phyloP scores from a whole-genome alignment of 2,888 invertebrate genomes.

The Lissonota sp. region DNA sequence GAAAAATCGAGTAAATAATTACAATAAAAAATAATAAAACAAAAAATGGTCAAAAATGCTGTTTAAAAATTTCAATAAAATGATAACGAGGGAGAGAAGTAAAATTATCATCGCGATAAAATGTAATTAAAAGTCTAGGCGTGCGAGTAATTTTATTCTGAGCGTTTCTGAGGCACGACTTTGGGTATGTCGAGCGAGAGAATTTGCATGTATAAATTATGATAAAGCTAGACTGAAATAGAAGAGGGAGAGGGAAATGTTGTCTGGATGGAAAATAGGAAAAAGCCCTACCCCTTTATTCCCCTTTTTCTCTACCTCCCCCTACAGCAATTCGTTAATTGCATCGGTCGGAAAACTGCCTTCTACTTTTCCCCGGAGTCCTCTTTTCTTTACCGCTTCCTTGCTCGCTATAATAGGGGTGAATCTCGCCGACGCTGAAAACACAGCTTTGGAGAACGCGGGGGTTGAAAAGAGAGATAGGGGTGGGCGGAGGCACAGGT shows the following conservation, averaged over 20 bases:
- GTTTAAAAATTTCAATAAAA: neutral
- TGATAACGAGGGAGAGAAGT: neutral
- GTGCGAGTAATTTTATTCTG: constrained; percentile 40
- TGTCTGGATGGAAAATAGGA: constrained; percentile 15
- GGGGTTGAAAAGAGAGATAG: constrained; percentile 1
- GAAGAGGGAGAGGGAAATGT: constrained; percentile 6
- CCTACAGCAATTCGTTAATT: constrained; percentile 43
- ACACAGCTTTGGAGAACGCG: constrained; percentile 15
- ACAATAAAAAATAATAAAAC: too few species aligned
- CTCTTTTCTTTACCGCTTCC: constrained; percentile 2
- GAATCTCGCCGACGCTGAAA: constrained; percentile 18
- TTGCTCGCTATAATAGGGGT: constrained; percentile 7
- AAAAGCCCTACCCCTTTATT: neutral
- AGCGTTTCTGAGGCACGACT: neutral
- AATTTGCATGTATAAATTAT: constrained; percentile 31
- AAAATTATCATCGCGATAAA: neutral
- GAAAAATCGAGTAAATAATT: too few species aligned
- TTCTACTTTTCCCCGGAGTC: neutral
- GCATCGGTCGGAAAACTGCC: constrained; percentile 49
- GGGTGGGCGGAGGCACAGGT: neutral
- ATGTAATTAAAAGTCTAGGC: constrained; percentile 32
- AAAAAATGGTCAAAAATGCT: neutral
- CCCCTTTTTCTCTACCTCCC: too few species aligned
- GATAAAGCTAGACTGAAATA: constrained; percentile 10
- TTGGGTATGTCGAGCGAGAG: constrained; percentile 37